Base-by-base conservation (phyloP, 1,140 invertebrate genomes). In the Neotoxoptera formosana region DNA sequence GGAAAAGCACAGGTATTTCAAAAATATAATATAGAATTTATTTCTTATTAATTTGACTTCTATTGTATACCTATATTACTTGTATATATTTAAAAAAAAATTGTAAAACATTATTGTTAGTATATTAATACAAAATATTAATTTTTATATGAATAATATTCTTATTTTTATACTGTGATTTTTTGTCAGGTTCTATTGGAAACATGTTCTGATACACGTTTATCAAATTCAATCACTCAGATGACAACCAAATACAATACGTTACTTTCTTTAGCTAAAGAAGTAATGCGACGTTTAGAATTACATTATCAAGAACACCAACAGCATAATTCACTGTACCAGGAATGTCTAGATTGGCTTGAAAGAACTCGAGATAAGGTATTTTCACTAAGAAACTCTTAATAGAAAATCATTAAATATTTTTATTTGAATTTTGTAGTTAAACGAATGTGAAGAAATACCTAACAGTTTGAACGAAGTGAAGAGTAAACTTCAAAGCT, bases 231-330 rank as follows among this genome's bases (percentile, higher is more conserved):
- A 21, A 97, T 99, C 56, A 99, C 98, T 56, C 98, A 99, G 95
- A 95, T 99, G 30, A 98, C 98, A 0, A 99, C 98, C 2, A 99
- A 99, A 95, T 99, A 99, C 94, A 99, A 99, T 95, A 97, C 98
- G 0, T 95, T 99, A n/a, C 95, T 99, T 41, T 98, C 98, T 0
- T 95, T 98, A 34, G 98, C 98, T 23, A 99, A 99, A 95, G 98
- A 99, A 96, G 97, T 98, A 25, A 98, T 99, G 98, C 96, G 98
- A 94, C 96, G 98, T 56, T 95, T 99, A 47, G 98, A 99, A 95
- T 96, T 98, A 81, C 98, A 98, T 95, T 99, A 98, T 95, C 94
- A 97, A 96, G 98, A 98, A 96, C 98, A 98, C 94, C 98, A 98
- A 95, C 98, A 98, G 95, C 97, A 98, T 94, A 98, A 98, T 95